Base-by-base conservation (phyloP, 2,888 invertebrate genomes). In the Liposcelis brunnea region DNA sequence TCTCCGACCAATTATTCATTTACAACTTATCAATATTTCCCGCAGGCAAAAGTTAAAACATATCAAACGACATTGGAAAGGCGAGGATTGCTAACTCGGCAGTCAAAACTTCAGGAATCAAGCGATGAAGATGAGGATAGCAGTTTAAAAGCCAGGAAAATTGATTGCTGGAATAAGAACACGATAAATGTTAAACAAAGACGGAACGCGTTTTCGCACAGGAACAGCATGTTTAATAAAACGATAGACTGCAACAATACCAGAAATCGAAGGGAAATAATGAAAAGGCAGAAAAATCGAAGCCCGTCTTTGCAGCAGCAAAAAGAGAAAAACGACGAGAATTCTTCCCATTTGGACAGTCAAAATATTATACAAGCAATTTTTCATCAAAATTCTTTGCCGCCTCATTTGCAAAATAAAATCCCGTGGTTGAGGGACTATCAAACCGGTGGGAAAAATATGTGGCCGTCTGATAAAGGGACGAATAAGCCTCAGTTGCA, bases 401-500 rank as follows among this genome's bases (percentile, higher is more conserved):
- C 50, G 62, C 55, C 2, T 59, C 40, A 40, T 6, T 11, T 19
- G 18, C 40, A 14, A 7, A 40, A 19, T 11, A 40, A 19, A 19
- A 18, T 40, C n/a, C 15, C 40, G 6, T 40, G 40, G 40, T 6
- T 40, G 11, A 16, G 40, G 19, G 40, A 40, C 19, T 21, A 19
- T 19, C 16, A 40, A 10, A 16, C 35, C 10, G 56, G 48, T 60
- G 62, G 33, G 65, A 65, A 49, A 58, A 56, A 12, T 65, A 63
- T 44, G 12, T 40, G 40, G 40, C 19, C 40, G 6, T n/a, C 19
- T 6, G 40, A 40, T 6, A 14, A 18, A n/a, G 40, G n/a, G 19
- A 40, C 19, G 12, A n/a, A n/a, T 12, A 40, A 40, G 58, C 64
- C 49, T 55, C 80, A 84, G 56, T 65, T 81, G 31, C 81, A 81